Evolutionary conservation across 2,888 invertebrate species (phyloP).

Genomic region (Pteria penguin): DNA sequence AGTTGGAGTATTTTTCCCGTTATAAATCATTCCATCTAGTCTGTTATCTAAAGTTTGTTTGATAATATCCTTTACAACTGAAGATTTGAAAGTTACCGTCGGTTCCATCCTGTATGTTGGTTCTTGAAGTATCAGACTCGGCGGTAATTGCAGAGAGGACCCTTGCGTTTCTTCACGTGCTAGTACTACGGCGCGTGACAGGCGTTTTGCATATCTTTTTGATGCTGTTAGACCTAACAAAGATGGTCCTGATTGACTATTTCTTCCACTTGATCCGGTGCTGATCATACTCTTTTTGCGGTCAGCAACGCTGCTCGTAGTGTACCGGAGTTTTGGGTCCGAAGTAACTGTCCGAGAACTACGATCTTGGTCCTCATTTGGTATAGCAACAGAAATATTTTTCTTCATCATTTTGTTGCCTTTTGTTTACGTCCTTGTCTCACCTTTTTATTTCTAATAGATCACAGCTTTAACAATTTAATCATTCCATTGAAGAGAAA

Average conservation of each 20-base stretch:
- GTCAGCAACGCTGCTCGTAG: background rate
- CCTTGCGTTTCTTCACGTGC: slow-evolving; percentile 15
- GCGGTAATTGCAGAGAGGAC: slow-evolving; percentile 45
- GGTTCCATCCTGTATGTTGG: slow-evolving; percentile 68
- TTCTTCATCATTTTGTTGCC: background rate
- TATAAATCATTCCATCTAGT: slow-evolving; percentile 58
- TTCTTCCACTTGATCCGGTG: background rate
- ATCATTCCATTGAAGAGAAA: too few species aligned
- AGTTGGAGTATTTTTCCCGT: slow-evolving; percentile 54
- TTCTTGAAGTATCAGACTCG: slow-evolving; percentile 47
- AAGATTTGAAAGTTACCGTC: slow-evolving; percentile 50
- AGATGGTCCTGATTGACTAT: slow-evolving; percentile 1
- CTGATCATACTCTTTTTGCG: background rate
- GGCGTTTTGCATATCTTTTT: slow-evolving; percentile 31
- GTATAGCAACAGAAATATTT: background rate
- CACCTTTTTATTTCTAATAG: too few species aligned
- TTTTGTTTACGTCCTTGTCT: too few species aligned
- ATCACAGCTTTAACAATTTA: too few species aligned
- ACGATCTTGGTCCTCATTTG: background rate
- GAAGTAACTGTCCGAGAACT: background rate
- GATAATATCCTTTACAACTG: slow-evolving; percentile 51
- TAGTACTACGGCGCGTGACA: slow-evolving; percentile 15
- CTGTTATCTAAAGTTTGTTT: slow-evolving; percentile 49
- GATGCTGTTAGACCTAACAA: slow-evolving; percentile 44
- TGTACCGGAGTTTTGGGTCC: background rate